A percentile compares a stretch with the other conserved stretches of the same genome.
Conservation (phyloP, 2,113 vertebrate species). For the Stigmatopora nigra region DNA sequence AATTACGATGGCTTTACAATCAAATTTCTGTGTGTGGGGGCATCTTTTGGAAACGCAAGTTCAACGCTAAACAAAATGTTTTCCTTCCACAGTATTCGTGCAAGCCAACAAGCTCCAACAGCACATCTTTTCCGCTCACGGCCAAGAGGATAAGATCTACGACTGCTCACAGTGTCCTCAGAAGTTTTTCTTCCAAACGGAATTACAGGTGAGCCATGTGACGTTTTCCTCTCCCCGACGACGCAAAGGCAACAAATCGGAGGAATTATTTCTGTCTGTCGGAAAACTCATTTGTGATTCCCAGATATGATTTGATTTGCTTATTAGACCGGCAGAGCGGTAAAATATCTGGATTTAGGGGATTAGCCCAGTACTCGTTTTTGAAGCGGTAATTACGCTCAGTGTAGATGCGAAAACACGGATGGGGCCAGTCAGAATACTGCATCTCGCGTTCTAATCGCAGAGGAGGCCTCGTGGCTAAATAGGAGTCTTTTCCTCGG, state of each 20-base stretch:
- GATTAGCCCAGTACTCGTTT: constrained; percentile 67
- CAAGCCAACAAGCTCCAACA: constrained; percentile 98
- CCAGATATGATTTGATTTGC: constrained; percentile 72
- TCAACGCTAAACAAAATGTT: neutral
- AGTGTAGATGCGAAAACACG: constrained; percentile 61
- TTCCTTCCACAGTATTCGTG: constrained; percentile 82
- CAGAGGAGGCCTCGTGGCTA: constrained; percentile 68
- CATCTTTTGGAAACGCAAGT: neutral
- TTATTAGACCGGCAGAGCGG: constrained; percentile 69
- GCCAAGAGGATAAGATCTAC: constrained; percentile 99
- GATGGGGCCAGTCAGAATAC: constrained; percentile 54
- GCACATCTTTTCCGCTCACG: constrained; percentile 98
- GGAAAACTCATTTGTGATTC: constrained; percentile 70
- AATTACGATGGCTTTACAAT: neutral
- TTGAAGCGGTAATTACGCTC: constrained; percentile 69
- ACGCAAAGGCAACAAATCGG: constrained; percentile 39
- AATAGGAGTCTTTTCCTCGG: constrained; percentile 62
- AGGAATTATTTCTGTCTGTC: constrained; percentile 65
- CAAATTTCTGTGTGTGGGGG: neutral
- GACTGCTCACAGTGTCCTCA: constrained; percentile 98
- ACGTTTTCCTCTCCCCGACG: constrained; percentile 14
- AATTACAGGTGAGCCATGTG: constrained; percentile 86
- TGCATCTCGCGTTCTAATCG: constrained; percentile 63
- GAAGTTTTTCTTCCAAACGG: constrained; percentile 99
- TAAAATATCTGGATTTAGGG: constrained; percentile 73